Conservation (phyloP, 2,888 invertebrate species). For the Lasioglossum vierecki region DNA sequence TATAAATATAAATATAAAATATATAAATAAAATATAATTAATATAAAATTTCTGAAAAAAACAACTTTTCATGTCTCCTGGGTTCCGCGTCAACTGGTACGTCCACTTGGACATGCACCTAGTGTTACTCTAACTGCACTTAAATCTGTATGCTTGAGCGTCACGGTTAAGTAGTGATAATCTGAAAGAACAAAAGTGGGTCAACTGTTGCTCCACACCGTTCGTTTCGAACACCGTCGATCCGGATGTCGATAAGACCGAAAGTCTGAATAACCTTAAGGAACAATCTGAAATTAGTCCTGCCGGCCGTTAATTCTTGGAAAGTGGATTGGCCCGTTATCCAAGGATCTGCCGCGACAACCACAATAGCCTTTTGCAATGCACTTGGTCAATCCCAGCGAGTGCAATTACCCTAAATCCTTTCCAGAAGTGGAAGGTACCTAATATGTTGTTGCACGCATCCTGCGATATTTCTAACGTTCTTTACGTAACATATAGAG, state of each 20-base stretch:
- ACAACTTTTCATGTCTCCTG: not conserved
- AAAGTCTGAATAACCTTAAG: not conserved
- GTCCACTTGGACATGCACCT: not conserved
- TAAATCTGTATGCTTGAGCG: not conserved
- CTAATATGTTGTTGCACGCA: conserved; percentile 3
- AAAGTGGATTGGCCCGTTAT: not conserved
- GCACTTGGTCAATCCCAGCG: not conserved
- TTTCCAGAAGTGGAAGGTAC: not conserved
- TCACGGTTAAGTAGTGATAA: conserved; percentile 1
- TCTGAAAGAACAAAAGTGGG: not conserved
- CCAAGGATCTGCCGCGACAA: not conserved
- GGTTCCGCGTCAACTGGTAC: not conserved
- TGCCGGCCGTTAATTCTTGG: not conserved
- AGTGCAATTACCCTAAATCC: conserved; percentile 20
- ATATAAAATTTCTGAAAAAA: not conserved
- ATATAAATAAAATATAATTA: no score
- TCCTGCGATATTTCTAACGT: not conserved
- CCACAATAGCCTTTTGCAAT: not conserved
- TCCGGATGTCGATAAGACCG: not conserved
- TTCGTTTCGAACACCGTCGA: not conserved
- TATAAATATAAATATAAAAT: no score
- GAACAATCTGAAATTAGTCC: not conserved
- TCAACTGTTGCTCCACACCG: not conserved
- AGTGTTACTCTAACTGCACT: not conserved
- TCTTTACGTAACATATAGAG: not conserved